Base-by-base conservation (phyloP, 2,113 vertebrate species). In the Peromyscus leucopus region DNA sequence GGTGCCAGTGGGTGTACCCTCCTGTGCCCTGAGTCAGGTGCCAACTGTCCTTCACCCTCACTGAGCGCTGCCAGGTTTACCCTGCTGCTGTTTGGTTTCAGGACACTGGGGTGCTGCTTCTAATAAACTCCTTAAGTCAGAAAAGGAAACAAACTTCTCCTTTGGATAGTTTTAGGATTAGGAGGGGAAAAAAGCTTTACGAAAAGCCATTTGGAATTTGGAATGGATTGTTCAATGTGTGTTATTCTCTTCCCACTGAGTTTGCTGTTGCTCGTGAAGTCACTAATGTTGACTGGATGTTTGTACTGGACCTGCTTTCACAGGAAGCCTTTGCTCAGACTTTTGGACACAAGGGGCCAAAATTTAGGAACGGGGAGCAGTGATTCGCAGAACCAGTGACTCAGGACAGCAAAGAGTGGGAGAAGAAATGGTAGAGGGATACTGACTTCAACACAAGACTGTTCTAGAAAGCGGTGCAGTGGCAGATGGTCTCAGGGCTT, bases 131-230 rank as follows among this genome's bases (percentile, higher is more conserved):
- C 3, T 79, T 74, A 59, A 26, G 22, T 65, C n/a, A 94, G 31
- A 97, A 92, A 88, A 6, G 78, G 82, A 96, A 95, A 22, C 2
- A 74, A 12, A 61, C 82, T 86, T 69, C n/a, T 22, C 7, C 71
- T 90, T 21, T 28, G 82, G 92, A 39, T 89, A 42, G 75, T 95
- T 93, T 92, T 89, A 71, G 86, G 26, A 51, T 79, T 65, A 90
- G 59, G 59, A 48, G 93, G 26, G 16, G 13, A 7, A 55, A 51
- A 26, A 96, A 91, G 69, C 16, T 28, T 83, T 13, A 31, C 48
- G 39, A 33, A 90, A 97, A 91, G 93, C n/a, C 17, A 83, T 89
- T 78, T 63, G 51, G 61, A 91, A 82, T 63, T 78, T 63, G 51
- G 61, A 91, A 82, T 63, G 88, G 76, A 57, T 46, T 48, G 9